A percentile compares a stretch with the other conserved stretches of the same genome.
These are phyloP conservation scores for Anaspis maculata DNA, from an alignment of 2,888 invertebrate genomes.

Conservation along the genomic window DNA sequence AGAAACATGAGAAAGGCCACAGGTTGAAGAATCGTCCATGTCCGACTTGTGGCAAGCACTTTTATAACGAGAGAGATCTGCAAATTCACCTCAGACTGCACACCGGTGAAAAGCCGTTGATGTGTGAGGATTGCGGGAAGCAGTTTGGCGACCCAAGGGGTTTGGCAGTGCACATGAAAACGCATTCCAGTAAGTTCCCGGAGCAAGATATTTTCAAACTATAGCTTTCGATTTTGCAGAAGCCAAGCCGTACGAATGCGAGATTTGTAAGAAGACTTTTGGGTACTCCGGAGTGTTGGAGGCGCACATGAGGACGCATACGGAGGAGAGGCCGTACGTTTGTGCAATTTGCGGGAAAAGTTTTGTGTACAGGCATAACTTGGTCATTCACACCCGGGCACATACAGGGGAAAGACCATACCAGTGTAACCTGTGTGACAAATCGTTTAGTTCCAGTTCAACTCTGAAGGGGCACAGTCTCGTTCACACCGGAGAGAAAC, in stretches of 20 bases:
- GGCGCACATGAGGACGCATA: slow-evolving; percentile 31
- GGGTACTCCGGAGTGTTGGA: slow-evolving; percentile 28
- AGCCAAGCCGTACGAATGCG: slow-evolving; percentile 27
- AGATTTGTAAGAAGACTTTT: slow-evolving; percentile 29
- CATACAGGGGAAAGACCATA: slow-evolving; percentile 34
- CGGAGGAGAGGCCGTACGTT: slow-evolving; percentile 29
- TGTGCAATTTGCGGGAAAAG: slow-evolving; percentile 33
- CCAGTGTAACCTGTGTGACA: slow-evolving; percentile 25
- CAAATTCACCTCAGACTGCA: slow-evolving; percentile 28
- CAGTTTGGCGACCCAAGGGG: slow-evolving; percentile 31
- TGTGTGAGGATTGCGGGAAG: slow-evolving; percentile 26
- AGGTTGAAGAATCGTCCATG: slow-evolving; percentile 26
- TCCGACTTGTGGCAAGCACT: slow-evolving; percentile 27
- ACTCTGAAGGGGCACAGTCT: slow-evolving; percentile 24
- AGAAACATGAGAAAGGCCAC: no score
- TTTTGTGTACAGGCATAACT: slow-evolving; percentile 30
- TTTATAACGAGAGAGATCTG: slow-evolving; percentile 26
- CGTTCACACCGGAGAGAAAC: slow-evolving; percentile 22
- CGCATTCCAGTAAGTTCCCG: slow-evolving; percentile 26
- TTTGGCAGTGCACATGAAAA: slow-evolving; percentile 28
- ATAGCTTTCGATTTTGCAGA: slow-evolving; percentile 18
- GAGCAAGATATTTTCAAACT: neutral
- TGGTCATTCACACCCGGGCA: slow-evolving; percentile 30
- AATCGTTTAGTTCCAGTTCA: slow-evolving; percentile 27
- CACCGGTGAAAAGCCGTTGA: slow-evolving; percentile 30